These are phyloP conservation scores for Hyles lineata DNA, from an alignment of 2,888 invertebrate species.

Conservation along the genomic window DNA sequence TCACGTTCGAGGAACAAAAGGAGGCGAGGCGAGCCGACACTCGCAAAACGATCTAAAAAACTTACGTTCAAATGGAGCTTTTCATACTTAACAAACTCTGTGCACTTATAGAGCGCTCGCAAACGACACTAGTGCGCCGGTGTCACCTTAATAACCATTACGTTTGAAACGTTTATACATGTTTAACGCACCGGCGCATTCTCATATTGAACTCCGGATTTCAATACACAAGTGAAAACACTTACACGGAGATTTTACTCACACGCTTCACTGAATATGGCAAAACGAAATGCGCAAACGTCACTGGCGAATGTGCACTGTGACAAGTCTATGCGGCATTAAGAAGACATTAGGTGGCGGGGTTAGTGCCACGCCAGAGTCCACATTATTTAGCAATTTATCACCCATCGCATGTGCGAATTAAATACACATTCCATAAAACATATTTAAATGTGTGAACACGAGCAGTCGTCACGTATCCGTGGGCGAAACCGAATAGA, in stretches of 20 bases:
- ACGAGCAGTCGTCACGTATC: conserved; percentile 35
- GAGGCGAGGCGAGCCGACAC: conserved; percentile 68
- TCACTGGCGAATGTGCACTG: conserved; percentile 73
- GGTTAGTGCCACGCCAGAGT: conserved; percentile 62
- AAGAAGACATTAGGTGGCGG: conserved; percentile 79
- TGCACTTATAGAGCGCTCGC: conserved; percentile 60
- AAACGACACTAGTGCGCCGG: conserved; percentile 51
- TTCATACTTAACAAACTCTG: conserved; percentile 76
- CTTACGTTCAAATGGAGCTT: conserved; percentile 74
- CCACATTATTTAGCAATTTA: conserved; percentile 77
- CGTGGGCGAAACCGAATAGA: neutral
- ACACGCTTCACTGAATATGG: conserved; percentile 48
- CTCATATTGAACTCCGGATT: conserved; percentile 30
- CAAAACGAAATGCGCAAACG: conserved; percentile 60
- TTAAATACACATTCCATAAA: conserved; percentile 44
- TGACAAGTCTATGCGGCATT: conserved; percentile 81
- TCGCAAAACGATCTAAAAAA: conserved; percentile 72
- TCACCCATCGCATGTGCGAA: conserved; percentile 65
- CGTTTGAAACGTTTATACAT: conserved; percentile 44
- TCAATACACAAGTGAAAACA: conserved; percentile 44
- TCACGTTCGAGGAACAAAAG: conserved; percentile 82
- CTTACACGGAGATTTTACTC: conserved; percentile 44
- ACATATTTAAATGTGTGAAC: conserved; percentile 36
- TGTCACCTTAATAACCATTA: conserved; percentile 54
- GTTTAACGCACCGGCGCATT: conserved; percentile 48